phyloP scores from a whole-genome alignment of 2,888 invertebrate species.

The Acleris holmiana region DNA sequence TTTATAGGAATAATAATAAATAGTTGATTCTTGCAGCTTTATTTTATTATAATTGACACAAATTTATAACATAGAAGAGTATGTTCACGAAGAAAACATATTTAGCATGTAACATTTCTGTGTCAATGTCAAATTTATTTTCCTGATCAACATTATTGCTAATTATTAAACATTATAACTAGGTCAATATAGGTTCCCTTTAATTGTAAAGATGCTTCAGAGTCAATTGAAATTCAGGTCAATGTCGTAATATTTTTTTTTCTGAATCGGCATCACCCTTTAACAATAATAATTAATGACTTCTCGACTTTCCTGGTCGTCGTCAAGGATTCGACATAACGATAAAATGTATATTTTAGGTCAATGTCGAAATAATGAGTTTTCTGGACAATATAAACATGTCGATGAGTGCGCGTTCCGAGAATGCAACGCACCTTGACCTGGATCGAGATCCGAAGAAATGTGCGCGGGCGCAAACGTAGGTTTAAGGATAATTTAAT shows the following conservation, averaged over 20 bases:
- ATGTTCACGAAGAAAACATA: too few relatives aligned
- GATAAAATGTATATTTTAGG: neutral
- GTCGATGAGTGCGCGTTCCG: constrained; percentile 13
- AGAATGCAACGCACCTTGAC: constrained; percentile 18
- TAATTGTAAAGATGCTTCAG: too few relatives aligned
- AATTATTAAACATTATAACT: too few relatives aligned
- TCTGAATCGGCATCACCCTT: neutral
- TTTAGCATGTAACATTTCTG: too few relatives aligned
- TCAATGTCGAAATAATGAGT: constrained; percentile 11
- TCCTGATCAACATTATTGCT: too few relatives aligned
- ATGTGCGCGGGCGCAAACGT: constrained; percentile 10
- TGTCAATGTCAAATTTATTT: too few relatives aligned
- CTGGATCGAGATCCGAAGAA: constrained; percentile 14
- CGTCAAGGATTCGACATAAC: neutral
- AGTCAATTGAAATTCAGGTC: neutral
- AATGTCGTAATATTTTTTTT: neutral
- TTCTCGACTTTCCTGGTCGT: constrained; percentile 1
- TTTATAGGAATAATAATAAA: too few relatives aligned
- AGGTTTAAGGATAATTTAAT: constrained; percentile 9
- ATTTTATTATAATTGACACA: too few relatives aligned
- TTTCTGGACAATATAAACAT: constrained; percentile 13
- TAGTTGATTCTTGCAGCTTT: too few relatives aligned
- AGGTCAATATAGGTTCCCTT: too few relatives aligned
- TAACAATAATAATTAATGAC: neutral
- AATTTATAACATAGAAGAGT: too few relatives aligned